A percentile compares a stretch with the other conserved stretches of the same genome.
These are phyloP conservation scores for Gorsachius magnificus DNA, from an alignment of 2,797 vertebrate genomes.

Conservation along the genomic window DNA sequence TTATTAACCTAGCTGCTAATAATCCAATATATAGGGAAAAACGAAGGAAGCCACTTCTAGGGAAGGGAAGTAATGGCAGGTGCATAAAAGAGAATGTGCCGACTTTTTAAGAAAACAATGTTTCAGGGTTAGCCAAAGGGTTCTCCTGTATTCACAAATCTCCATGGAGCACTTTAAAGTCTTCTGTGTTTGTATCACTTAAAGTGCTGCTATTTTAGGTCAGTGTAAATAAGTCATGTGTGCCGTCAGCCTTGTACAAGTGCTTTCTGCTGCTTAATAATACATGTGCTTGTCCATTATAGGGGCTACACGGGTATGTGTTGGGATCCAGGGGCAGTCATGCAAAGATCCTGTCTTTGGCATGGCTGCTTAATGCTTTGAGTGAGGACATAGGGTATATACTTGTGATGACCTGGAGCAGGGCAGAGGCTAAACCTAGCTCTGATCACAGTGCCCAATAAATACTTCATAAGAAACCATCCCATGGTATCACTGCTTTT, in stretches of 20 bases:
- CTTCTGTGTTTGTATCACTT: slow-evolving; percentile 75
- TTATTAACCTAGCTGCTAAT: slow-evolving; percentile 17
- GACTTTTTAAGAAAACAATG: slow-evolving; percentile 49
- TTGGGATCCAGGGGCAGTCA: slow-evolving; percentile 72
- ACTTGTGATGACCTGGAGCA: slow-evolving; percentile 25
- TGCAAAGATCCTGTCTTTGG: slow-evolving; percentile 64
- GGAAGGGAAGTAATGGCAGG: slow-evolving; percentile 37
- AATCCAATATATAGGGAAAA: slow-evolving; percentile 29
- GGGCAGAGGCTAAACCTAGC: slow-evolving; percentile 44
- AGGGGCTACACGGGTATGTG: slow-evolving; percentile 71
- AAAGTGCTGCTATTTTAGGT: slow-evolving; percentile 79
- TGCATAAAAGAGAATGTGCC: slow-evolving; percentile 18
- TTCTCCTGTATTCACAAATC: slow-evolving; percentile 61
- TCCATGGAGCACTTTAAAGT: slow-evolving; percentile 71
- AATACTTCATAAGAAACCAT: slow-evolving; percentile 27
- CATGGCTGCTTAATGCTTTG: slow-evolving; percentile 51
- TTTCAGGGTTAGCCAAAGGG: slow-evolving; percentile 64
- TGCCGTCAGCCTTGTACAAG: slow-evolving; percentile 72
- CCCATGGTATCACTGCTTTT: neutral
- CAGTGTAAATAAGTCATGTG: slow-evolving; percentile 76
- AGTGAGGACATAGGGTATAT: neutral
- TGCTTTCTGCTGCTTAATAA: slow-evolving; percentile 82
- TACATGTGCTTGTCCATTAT: slow-evolving; percentile 84
- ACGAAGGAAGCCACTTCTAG: slow-evolving; percentile 28
- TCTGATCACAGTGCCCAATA: neutral